Evolutionary conservation across 2,888 invertebrate species (phyloP).

Genomic region (Rhamnusium bicolor): DNA sequence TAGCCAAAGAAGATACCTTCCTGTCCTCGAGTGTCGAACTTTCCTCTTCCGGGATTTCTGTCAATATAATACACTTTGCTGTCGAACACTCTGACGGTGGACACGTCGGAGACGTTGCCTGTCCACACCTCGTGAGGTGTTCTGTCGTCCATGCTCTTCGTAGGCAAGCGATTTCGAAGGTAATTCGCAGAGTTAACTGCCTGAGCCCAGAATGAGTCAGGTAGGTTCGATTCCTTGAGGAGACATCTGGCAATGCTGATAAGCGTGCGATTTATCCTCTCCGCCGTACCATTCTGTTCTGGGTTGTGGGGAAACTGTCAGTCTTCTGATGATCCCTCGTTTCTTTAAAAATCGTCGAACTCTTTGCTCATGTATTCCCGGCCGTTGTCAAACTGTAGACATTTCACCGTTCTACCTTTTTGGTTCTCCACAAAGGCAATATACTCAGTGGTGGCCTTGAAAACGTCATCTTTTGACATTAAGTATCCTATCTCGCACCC

Average conservation of each 20-base stretch:
- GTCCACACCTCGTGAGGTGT: too few species aligned
- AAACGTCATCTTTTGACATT: neutral
- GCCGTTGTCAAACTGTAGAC: constrained; percentile 28
- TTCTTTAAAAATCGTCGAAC: constrained; percentile 18
- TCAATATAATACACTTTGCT: too few species aligned
- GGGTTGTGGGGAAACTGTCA: constrained; percentile 10
- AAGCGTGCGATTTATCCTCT: constrained; percentile 27
- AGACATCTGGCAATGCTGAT: constrained; percentile 18
- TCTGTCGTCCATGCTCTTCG: too few species aligned
- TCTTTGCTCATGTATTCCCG: constrained; percentile 21
- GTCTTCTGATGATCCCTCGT: constrained; percentile 21
- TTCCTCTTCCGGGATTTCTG: too few species aligned
- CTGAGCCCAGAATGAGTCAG: constrained; percentile 23
- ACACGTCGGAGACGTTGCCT: too few species aligned
- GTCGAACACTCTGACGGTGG: too few species aligned
- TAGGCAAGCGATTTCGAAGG: too few species aligned
- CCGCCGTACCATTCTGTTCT: constrained; percentile 32
- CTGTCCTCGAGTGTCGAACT: too few species aligned
- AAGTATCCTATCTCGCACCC: neutral
- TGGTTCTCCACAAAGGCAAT: neutral
- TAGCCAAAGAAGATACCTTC: too few species aligned
- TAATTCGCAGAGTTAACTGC: neutral
- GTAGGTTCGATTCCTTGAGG: constrained; percentile 15
- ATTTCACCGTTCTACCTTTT: neutral
- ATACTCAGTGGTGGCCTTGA: neutral